Evolutionary conservation across 1,140 invertebrate genomes (phyloP), one percentile per base, ranked within the genome.

Genomic region (Venturia canescens): DNA sequence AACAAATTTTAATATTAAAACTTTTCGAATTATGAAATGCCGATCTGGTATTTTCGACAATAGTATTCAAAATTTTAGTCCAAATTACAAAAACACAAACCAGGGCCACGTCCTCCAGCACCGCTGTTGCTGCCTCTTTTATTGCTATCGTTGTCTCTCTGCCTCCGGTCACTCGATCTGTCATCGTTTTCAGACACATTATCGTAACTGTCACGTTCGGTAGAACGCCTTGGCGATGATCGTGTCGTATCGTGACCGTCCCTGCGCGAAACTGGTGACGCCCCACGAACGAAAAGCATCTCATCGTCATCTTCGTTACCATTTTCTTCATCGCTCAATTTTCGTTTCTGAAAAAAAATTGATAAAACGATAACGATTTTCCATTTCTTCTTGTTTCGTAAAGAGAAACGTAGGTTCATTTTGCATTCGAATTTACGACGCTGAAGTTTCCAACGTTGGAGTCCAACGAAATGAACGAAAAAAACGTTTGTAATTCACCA

Each of bases 261-360:
- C 21, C 87, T 89, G 7, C 78, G 80, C 3, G 75, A 77, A 31
- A 89, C 81, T 13, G 93, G 93, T n/a, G 93, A 93, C 44, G 95
- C 96, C 70, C 96, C 96, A 57, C 96, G 92, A 7, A 96, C 93
- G 88, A 95, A 96, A 85, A 97, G 91, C 94, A 96, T 95, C 87
- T 96, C 96, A 84, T 94, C 95, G 85, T 97, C 96, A 87, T 96
- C 95, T 71, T 95, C 93, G 82, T 95, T 94, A 72, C 93, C 92
- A 34, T 93, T 93, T 82, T 92, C 93, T 3, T 89, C 91, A 71
- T 87, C 92, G 79, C 90, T 91, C 18, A 88, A 60, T 77, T 88
- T 90, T 80, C 90, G 84, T 74, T 87, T 91, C 91, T 92, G 50
- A 71, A 53, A 11, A 83, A n/a, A 29, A 80, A 57, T 38, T 78